Evolutionary conservation across 2,797 vertebrate genomes (phyloP).

Genomic region (Fistularia tabacaria): DNA sequence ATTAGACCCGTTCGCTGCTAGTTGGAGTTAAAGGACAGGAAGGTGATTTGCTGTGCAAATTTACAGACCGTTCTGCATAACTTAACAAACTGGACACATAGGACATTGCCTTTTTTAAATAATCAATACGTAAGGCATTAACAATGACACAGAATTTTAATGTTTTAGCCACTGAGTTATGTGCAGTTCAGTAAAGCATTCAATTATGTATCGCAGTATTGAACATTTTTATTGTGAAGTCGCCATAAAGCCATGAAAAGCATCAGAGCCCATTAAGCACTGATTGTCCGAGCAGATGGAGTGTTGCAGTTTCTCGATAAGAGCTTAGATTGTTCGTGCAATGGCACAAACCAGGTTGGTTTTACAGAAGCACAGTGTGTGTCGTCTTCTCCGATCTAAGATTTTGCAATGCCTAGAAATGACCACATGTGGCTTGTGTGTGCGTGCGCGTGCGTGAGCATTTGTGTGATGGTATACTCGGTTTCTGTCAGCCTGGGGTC

Average conservation of each 20-base stretch:
- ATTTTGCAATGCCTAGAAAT: conserved; percentile 3
- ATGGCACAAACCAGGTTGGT: too few species aligned
- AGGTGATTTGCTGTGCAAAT: conserved; percentile 1
- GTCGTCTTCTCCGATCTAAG: conserved; percentile 1
- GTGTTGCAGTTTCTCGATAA: too few species aligned
- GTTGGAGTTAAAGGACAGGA: neutral
- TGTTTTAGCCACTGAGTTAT: conserved; percentile 3
- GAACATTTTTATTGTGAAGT: too few species aligned
- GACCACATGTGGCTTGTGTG: too few species aligned
- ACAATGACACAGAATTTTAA: conserved; percentile 14
- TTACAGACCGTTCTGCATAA: conserved; percentile 9
- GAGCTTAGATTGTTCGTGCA: too few species aligned
- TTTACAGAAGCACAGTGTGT: neutral
- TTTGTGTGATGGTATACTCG: conserved; percentile 15
- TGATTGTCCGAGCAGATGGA: too few species aligned
- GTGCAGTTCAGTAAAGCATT: too few species aligned
- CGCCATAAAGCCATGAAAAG: too few species aligned
- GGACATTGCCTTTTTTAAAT: conserved; percentile 1
- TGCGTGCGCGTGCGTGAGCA: neutral
- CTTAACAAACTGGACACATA: neutral
- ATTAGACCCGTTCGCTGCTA: too few species aligned
- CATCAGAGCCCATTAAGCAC: too few species aligned
- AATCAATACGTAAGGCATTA: conserved; percentile 12
- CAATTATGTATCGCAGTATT: too few species aligned
- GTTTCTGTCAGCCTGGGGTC: conserved; percentile 16